Percentiles rank a stretch among this genome's conserved stretches.
Conservation (phyloP, 2,113 vertebrate species). For the Hippocampus abdominalis region DNA sequence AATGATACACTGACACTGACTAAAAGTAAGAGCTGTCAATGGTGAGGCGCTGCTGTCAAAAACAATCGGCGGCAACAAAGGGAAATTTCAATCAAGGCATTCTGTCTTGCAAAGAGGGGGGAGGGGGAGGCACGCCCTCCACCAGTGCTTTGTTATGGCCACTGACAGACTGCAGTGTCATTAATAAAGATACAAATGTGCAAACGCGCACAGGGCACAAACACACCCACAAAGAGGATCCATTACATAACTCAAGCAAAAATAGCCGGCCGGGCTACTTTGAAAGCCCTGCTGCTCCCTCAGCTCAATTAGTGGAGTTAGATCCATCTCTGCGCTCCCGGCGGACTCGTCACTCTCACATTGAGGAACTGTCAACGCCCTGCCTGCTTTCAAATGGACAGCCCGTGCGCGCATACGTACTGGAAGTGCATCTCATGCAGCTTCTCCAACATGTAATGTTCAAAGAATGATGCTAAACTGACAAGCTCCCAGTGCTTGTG, state of each 20-base stretch:
- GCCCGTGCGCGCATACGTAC: constrained; percentile 6
- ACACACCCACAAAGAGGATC: background rate
- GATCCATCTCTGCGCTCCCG: constrained; percentile 57
- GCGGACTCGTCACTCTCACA: constrained; percentile 58
- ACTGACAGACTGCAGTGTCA: constrained; percentile 25
- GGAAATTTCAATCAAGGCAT: constrained; percentile 47
- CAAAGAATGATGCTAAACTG: background rate
- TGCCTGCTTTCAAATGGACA: constrained; percentile 57
- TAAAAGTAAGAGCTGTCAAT: constrained; percentile 41
- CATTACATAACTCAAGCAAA: constrained; percentile 30
- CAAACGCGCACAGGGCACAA: background rate
- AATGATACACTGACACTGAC: constrained; percentile 39
- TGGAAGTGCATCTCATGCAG: constrained; percentile 16
- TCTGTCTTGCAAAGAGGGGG: constrained; percentile 18
- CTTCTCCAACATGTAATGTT: background rate
- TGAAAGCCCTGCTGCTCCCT: constrained; percentile 49
- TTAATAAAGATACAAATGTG: constrained; percentile 30
- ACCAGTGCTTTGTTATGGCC: constrained; percentile 24
- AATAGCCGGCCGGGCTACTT: constrained; percentile 29
- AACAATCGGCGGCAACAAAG: constrained; percentile 51
- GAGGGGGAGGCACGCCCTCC: background rate
- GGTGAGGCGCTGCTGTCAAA: constrained; percentile 43
- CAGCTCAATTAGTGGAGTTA: constrained; percentile 65
- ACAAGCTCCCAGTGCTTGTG: background rate
- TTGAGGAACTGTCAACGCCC: constrained; percentile 57